Evolutionary conservation across 2,888 invertebrate species (phyloP), one percentile per base, ranked within the genome.

Genomic region (Blera fallax): DNA sequence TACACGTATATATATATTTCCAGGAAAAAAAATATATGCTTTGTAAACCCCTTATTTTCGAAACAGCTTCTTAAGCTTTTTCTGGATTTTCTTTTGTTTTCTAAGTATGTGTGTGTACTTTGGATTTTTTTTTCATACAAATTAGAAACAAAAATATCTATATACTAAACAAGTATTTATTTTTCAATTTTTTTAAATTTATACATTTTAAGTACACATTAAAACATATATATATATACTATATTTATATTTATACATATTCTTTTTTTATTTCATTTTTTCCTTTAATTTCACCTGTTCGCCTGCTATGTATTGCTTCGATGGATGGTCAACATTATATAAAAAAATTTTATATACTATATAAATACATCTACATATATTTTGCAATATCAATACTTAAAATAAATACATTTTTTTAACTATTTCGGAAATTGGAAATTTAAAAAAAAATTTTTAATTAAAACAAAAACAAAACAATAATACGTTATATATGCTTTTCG

Each of bases 261-360:
- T 88, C 84, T 89, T 89, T 88, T 87, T 87, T 88, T 88, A 84
- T 88, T 88, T 89, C 87, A 88, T 88, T 89, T 81, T 88, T 89
- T 89, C 88, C 90, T 90, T 91, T 91, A 89, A 89, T 91, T 90
- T 90, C 91, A 91, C 90, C 92, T 91, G 90, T 91, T 91, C 91
- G 91, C 90, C 90, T 91, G 90, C 90, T 88, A 88, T 89, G 89
- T 89, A 89, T 89, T 89, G 91, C 91, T 91, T 91, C 91, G 91
- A 91, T 91, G 91, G 91, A 91, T 90, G 91, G 90, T 91, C 89
- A 88, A 89, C 88, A 89, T 77, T 77, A 64, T 72, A 73, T 62
- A 64, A 82, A 70, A 52, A 69, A 69, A 60, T 79, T 83, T 67
- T 60, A 80, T 62, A 76, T 27, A 65, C 58, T 83, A 74, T 45